phyloP scores from a whole-genome alignment of 2,113 vertebrate species.

The Nerophis lumbriciformis region DNA sequence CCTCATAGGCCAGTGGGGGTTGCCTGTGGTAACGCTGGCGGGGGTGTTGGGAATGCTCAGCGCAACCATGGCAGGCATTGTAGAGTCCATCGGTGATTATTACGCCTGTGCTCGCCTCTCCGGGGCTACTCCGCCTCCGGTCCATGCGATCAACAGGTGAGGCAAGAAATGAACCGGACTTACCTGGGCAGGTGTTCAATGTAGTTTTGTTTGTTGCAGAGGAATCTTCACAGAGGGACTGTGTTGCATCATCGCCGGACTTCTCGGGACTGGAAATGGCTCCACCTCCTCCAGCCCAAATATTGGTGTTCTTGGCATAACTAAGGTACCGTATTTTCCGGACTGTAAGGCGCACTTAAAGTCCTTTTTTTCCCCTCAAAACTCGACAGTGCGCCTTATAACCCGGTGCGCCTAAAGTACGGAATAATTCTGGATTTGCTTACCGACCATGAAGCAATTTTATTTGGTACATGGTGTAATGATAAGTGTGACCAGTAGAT shows the following conservation, averaged over 20 bases:
- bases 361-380: no score
- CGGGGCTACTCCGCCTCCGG: slow-evolving; percentile 83
- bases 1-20: slow-evolving; percentile 87
- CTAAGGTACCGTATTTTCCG: slow-evolving; percentile 77
- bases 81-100: slow-evolving; percentile 96
- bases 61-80: slow-evolving; percentile 86
- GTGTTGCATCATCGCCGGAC: slow-evolving; percentile 89
- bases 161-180: background rate
- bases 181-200: background rate
- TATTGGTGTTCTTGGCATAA: slow-evolving; percentile 94
- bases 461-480: no score
- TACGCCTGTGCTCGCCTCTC: slow-evolving; percentile 92
- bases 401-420: no score
- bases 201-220: slow-evolving; percentile 56
- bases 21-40: slow-evolving; percentile 85
- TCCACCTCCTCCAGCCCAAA: slow-evolving; percentile 98
- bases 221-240: slow-evolving; percentile 94
- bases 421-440: no score
- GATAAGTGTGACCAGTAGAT: no score
- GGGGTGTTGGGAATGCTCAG: slow-evolving; percentile 96
- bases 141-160: slow-evolving; percentile 96
- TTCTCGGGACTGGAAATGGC: slow-evolving; percentile 94
- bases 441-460: no score
- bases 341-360: no score
- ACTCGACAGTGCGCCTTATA: no score